Evolutionary conservation across 2,113 vertebrate genomes (phyloP), one percentile per base, ranked within the genome.

Genomic region (Aleadryas rufinucha): DNA sequence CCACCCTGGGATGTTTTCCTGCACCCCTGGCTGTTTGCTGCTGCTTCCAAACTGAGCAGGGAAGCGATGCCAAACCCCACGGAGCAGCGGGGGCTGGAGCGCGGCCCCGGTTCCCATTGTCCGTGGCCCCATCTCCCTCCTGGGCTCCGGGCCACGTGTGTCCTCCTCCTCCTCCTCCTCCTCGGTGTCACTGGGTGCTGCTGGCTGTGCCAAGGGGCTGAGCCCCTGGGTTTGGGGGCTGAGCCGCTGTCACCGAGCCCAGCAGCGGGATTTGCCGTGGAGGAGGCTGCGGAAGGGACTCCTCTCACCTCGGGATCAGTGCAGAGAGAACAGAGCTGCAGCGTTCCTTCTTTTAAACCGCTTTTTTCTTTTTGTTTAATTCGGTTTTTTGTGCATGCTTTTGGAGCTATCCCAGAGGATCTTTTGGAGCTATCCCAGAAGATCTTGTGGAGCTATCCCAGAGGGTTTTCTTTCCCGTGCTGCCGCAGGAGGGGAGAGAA

Each of bases 301-400:
- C 8, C 28, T 35, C 30, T 42, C 13, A 19, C 50, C 45, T 57
- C 14, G 0, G 9, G 39, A 10, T 18, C 13, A 2, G 50, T 0
- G 45, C 50, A 4, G 30, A 10, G 47, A 19, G 52, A 37, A 13
- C 21, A 16, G 44, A 39, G 21, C 3, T 5, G 28, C 2, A 2
- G 31, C 15, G 74, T 47, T 8, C 9, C 2, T 19, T 7, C 22
- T 66, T 49, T 16, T 3, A n/a, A 69, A 17, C 15, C 2, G 1
- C 11, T 13, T 21, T 14, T 24, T n/a, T 13, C 18, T 14, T 13
- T 8, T 23, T 6, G 11, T 26, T 19, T 10, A 30, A 35, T 41
- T 54, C 3, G 15, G 16, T 1, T 17, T 54, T 13, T 33, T 24
- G 18, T 53, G 16, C 11, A 0, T n/a, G 53, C 23, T 37, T 59